Conservation (phyloP, 92 coral and sea anemone genomes). For the Plumapathes pennacea region DNA sequence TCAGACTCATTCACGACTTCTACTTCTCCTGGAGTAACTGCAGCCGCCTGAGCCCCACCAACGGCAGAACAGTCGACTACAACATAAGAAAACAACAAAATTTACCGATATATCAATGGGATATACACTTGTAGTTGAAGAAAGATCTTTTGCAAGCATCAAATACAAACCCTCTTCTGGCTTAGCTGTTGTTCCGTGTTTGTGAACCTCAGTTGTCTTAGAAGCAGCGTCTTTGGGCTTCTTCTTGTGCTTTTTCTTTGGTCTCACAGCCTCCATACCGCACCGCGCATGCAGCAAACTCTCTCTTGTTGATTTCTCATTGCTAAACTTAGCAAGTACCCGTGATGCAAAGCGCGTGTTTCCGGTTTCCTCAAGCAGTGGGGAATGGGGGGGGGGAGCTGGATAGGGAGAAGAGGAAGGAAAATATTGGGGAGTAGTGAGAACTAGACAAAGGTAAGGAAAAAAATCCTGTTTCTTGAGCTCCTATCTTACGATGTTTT, state of each 20-base stretch:
- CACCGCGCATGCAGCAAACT: too few relatives aligned
- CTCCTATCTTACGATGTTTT: too few relatives aligned
- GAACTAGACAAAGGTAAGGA: conserved; percentile 8
- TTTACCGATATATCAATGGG: background rate
- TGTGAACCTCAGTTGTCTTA: conserved; percentile 5
- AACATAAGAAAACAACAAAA: conserved; percentile 1
- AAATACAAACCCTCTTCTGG: conserved; percentile 9
- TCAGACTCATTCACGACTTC: conserved; percentile 13
- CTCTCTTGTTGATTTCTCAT: too few relatives aligned
- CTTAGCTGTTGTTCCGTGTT: background rate
- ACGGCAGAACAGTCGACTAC: too few relatives aligned
- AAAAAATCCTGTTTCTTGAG: too few relatives aligned
- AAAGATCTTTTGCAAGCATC: background rate
- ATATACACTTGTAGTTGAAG: background rate
- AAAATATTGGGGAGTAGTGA: background rate
- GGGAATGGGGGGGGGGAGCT: conserved; percentile 29
- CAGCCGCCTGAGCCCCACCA: conserved; percentile 3
- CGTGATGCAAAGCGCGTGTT: conserved; percentile 30
- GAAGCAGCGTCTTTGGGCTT: conserved; percentile 54
- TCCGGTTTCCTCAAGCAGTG: conserved; percentile 24
- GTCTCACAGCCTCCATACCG: conserved; percentile 89
- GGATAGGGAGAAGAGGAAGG: conserved; percentile 3
- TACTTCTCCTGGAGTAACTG: conserved; percentile 3
- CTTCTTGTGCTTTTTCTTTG: conserved; percentile 77
- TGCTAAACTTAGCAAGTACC: too few relatives aligned